Evolutionary conservation across 2,113 vertebrate species (phyloP), one percentile per base, ranked within the genome.

Genomic region (Sardina pilchardus): DNA sequence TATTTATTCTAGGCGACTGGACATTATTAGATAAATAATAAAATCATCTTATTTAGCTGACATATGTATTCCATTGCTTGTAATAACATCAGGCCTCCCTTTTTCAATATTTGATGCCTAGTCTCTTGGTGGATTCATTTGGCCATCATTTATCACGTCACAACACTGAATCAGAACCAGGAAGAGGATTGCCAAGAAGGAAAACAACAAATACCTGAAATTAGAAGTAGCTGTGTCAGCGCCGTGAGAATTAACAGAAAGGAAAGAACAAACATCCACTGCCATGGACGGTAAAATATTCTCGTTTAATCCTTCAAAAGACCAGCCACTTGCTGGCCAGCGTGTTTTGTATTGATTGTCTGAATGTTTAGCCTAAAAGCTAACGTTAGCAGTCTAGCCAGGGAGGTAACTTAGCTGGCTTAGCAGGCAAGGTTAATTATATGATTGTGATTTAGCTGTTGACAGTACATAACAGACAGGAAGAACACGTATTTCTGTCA

Each of bases 211-310:
- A 30, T 34, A 30, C 30, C 63, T 71, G 26, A 30, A 71, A 26
- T 71, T 30, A 71, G n/a, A 71, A 78, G 71, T 39, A 78, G 71
- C 71, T 78, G 71, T 78, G 71, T 78, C 71, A 78, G 71, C 71
- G 71, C 34, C 30, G 71, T 78, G 30, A 36, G 14, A 36, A 78
- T 39, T 78, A 78, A 17, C 14, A 78, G 16, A 78, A 78, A 78
- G 71, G 26, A 78, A 78, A 78, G 71, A 16, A 78, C 71, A 36
- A 17, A 78, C 71, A 34, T 34, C 10, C 14, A 17, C 71, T 39
- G 5, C 10, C 34, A 78, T 78, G 71, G 71, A 78, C 30, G 71
- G 71, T 78, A 78, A 78, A 4, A 34, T 5, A 34, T 4, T 16
- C 71, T 78, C 3, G 9, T 78, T 36, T 78, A 78, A 71, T 78